Conservation (phyloP, 2,797 vertebrate genomes). For the Microhierax caerulescens region DNA sequence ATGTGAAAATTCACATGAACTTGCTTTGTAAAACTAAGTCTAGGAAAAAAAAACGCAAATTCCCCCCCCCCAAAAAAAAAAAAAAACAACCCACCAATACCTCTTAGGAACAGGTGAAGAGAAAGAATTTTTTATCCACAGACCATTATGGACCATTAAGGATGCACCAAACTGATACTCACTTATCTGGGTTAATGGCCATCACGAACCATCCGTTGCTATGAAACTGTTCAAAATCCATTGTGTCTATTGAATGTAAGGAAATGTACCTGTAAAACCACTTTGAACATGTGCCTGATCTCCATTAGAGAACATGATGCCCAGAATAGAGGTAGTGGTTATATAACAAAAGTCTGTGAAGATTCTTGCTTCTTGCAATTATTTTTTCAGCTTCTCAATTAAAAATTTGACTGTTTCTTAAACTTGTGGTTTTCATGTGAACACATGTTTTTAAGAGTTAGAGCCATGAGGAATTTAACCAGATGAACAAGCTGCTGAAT, state of each 20-base stretch:
- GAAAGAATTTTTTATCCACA: background rate
- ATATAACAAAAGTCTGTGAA: background rate
- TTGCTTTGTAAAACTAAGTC: background rate
- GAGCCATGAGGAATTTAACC: background rate
- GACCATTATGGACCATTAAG: background rate
- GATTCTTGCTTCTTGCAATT: background rate
- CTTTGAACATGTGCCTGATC: background rate
- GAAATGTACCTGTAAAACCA: conserved; percentile 38
- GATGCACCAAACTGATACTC: conserved; percentile 12
- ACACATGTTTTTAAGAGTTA: background rate
- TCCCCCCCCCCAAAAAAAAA: background rate
- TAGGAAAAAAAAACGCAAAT: too few species aligned
- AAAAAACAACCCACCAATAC: background rate
- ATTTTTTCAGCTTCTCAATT: background rate
- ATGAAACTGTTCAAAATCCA: conserved; percentile 58
- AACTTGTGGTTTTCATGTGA: background rate
- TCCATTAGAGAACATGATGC: background rate
- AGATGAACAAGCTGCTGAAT: background rate
- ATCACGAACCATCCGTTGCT: conserved; percentile 35
- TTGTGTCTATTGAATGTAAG: conserved; percentile 37
- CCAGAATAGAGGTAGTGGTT: background rate
- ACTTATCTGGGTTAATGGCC: conserved; percentile 34
- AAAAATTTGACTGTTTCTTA: background rate
- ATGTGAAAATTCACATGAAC: background rate
- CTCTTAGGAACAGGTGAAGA: background rate